Percentiles rank a stretch among this genome's conserved stretches.
phyloP scores from a whole-genome alignment of 2,888 invertebrate species.

The Aradus depressus region DNA sequence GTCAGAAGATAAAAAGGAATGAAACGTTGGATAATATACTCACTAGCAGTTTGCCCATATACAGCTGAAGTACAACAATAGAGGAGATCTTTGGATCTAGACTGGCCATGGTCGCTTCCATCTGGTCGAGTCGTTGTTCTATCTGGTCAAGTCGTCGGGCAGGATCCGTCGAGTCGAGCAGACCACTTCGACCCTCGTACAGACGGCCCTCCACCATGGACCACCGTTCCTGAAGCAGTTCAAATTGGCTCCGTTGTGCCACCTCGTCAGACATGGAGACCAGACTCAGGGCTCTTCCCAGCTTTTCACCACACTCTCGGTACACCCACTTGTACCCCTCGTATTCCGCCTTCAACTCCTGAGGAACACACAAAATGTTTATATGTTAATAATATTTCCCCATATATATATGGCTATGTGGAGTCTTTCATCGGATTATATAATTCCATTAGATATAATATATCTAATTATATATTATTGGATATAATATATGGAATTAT shows the following conservation, averaged over 20 bases:
- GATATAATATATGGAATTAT: neutral
- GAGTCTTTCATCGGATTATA: neutral
- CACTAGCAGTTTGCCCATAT: conserved; percentile 63
- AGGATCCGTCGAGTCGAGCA: conserved; percentile 11
- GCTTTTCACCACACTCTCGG: conserved; percentile 57
- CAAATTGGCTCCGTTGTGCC: conserved; percentile 65
- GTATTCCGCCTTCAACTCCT: conserved; percentile 75
- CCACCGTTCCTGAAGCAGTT: conserved; percentile 69
- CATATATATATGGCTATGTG: no score
- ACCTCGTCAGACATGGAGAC: conserved; percentile 76
- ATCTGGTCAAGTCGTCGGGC: conserved; percentile 15
- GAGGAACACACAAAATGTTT: conserved; percentile 26
- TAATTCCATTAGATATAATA: neutral
- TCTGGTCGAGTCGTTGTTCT: conserved; percentile 21
- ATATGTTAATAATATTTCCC: no score
- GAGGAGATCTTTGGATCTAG: conserved; percentile 69
- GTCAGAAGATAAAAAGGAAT: no score
- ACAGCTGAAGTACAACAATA: conserved; percentile 69
- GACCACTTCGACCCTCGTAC: conserved; percentile 14
- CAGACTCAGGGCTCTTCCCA: conserved; percentile 66
- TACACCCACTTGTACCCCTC: conserved; percentile 69
- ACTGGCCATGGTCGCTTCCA: conserved; percentile 35
- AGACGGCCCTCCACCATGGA: conserved; percentile 43
- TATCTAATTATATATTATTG: neutral
- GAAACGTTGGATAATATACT: neutral